Conservation (phyloP, 2,797 vertebrate genomes). For the Pseudomugil gertrudae region DNA sequence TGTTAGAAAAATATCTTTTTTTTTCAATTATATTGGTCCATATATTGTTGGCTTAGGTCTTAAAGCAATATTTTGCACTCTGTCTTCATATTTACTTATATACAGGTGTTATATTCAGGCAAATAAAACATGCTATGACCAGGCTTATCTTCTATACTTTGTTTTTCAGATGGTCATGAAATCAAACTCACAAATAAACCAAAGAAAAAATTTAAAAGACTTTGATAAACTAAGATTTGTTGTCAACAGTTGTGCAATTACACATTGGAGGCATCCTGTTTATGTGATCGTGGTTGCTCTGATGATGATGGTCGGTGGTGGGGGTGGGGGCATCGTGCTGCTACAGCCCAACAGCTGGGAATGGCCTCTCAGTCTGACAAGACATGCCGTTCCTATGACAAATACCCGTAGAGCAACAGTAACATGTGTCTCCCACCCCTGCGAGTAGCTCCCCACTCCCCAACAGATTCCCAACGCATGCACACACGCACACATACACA, state of each 20-base stretch:
- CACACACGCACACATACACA: constrained; percentile 35
- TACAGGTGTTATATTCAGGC: background rate
- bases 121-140: background rate
- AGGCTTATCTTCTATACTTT: background rate
- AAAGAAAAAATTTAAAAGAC: constrained; percentile 2
- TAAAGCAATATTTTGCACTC: background rate
- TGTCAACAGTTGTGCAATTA: constrained; percentile 85
- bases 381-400: constrained; percentile 97
- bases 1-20: background rate
- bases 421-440: constrained; percentile 88
- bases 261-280: constrained; percentile 90
- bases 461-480: background rate
- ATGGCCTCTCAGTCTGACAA: constrained; percentile 79
- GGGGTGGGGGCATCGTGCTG: constrained; percentile 83
- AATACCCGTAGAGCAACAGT: constrained; percentile 85
- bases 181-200: constrained; percentile 17
- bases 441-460: constrained; percentile 37
- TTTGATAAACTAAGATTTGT: constrained; percentile 81
- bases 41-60: background rate
- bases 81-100: background rate
- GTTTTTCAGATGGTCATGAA: constrained; percentile 4
- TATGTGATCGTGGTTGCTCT: constrained; percentile 83
- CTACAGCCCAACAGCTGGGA: constrained; percentile 92
- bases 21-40: background rate
- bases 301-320: constrained; percentile 79